Percentiles rank a stretch among this genome's conserved stretches.
Conservation (phyloP, 2,888 invertebrate genomes). For the Heteropelma amictum region DNA sequence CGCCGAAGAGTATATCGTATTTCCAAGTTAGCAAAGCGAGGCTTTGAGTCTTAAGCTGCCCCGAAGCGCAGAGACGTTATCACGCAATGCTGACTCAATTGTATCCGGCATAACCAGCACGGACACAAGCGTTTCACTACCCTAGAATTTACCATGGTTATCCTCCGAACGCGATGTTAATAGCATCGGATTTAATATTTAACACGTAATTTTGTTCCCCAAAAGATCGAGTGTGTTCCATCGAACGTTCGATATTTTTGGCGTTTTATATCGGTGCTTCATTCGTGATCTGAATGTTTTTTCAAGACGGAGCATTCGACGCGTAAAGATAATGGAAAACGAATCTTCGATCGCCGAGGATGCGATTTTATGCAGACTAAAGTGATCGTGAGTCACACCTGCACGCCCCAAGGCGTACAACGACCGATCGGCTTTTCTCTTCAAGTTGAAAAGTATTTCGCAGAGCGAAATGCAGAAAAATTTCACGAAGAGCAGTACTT, state of each 20-base stretch:
- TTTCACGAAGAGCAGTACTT: conserved; percentile 22
- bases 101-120: not conserved
- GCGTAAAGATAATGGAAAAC: conserved; percentile 7
- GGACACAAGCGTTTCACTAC: conserved; percentile 33
- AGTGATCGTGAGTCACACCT: conserved; percentile 47
- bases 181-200: too few species aligned
- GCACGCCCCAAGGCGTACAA: conserved; percentile 45
- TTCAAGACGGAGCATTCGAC: conserved; percentile 7
- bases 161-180: conserved; percentile 12
- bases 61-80: conserved; percentile 21
- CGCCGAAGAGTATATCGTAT: not conserved
- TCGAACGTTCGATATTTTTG: too few species aligned
- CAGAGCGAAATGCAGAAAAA: conserved; percentile 25
- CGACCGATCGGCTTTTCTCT: conserved; percentile 24
- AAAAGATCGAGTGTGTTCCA: too few species aligned
- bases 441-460: conserved; percentile 15
- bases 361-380: conserved; percentile 4
- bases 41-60: not conserved
- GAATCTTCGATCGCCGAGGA: conserved; percentile 6
- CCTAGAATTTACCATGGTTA: conserved; percentile 14
- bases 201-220: too few species aligned
- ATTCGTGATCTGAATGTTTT: too few species aligned
- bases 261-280: too few species aligned
- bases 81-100: conserved; percentile 28
- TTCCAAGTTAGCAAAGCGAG: conserved; percentile 5